phyloP scores from a whole-genome alignment of 2,113 vertebrate genomes.

The Gobio gobio region DNA sequence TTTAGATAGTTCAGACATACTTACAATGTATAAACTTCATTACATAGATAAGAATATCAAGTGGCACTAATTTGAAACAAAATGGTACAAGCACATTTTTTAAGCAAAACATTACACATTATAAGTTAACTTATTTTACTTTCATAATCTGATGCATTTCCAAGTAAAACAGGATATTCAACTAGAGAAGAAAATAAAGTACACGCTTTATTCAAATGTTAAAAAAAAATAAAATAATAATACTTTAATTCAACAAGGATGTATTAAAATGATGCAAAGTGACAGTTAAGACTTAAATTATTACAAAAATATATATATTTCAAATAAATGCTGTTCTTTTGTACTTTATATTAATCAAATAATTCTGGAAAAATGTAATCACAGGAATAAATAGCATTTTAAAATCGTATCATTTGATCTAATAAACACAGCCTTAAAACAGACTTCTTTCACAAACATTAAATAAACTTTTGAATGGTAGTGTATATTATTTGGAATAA shows the following conservation, averaged over 20 bases:
- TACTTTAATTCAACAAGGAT: not conserved
- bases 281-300: not conserved
- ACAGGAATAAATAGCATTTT: too few relatives aligned
- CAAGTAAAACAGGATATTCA: not conserved
- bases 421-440: not conserved
- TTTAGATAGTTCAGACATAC: not conserved
- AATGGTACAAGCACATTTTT: too few relatives aligned
- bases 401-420: not conserved
- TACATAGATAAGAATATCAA: not conserved
- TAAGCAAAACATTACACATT: too few relatives aligned
- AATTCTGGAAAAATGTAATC: not conserved
- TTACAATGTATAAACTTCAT: not conserved
- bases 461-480: not conserved
- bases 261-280: not conserved
- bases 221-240: too few relatives aligned
- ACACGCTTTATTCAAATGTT: not conserved
- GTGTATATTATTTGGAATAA: not conserved
- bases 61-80: not conserved
- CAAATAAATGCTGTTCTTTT: not conserved
- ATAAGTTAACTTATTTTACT: not conserved
- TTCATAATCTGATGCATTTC: not conserved
- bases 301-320: not conserved
- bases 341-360: not conserved
- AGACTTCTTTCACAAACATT: too few relatives aligned
- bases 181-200: not conserved